Evolutionary conservation across 2,888 invertebrate species (phyloP).

Genomic region (Euplexia lucipara): DNA sequence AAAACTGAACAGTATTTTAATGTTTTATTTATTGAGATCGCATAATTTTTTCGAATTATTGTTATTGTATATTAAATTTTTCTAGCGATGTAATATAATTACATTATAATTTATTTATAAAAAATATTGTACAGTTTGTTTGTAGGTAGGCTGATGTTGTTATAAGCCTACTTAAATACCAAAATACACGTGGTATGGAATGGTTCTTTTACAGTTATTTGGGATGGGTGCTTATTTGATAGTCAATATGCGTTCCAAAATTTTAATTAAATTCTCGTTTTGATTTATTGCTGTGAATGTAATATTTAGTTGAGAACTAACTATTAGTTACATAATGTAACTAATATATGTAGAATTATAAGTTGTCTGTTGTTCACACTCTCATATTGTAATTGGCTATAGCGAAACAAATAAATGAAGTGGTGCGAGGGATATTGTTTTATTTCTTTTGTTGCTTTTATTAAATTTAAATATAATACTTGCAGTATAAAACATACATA

Average conservation of each 20-base stretch:
- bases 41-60: conserved; percentile 24
- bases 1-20: conserved; percentile 23
- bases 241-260: conserved; percentile 13
- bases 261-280: conserved; percentile 8
- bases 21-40: conserved; percentile 17
- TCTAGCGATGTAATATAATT: conserved; percentile 43
- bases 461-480: neutral
- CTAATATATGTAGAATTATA: conserved; percentile 41
- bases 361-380: conserved; percentile 63
- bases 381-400: conserved; percentile 63
- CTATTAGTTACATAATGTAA: conserved; percentile 32
- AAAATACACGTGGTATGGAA: conserved; percentile 44
- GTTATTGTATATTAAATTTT: conserved; percentile 28
- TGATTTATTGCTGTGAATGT: conserved; percentile 49
- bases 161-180: conserved; percentile 33
- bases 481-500: too few species aligned
- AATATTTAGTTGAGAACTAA: conserved; percentile 50
- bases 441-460: neutral
- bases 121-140: conserved; percentile 37
- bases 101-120: conserved; percentile 35
- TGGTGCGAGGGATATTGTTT: conserved; percentile 46
- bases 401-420: conserved; percentile 61
- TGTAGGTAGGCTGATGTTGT: conserved; percentile 28
- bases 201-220: conserved; percentile 44
- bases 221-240: conserved; percentile 47